phyloP scores from a whole-genome alignment of 2,888 invertebrate species.

The Drosophila anomelani region DNA sequence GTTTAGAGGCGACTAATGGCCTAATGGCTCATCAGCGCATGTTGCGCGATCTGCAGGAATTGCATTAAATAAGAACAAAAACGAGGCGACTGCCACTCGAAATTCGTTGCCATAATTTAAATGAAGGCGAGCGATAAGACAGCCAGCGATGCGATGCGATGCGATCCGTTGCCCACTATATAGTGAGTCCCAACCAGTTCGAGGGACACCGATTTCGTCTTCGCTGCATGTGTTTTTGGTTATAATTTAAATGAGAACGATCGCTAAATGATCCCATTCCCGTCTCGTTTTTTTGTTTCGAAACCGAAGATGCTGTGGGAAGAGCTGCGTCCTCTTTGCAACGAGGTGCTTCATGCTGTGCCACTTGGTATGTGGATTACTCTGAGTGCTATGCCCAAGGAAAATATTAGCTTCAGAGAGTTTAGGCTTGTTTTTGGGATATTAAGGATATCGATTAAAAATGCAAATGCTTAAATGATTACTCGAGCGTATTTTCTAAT shows the following conservation, averaged over 20 bases:
- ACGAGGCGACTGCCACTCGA: slow-evolving; percentile 32
- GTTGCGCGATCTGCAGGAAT: slow-evolving; percentile 39
- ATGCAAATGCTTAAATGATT: no score
- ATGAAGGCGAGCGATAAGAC: slow-evolving; percentile 58
- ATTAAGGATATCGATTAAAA: not conserved
- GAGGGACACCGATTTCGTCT: slow-evolving; percentile 4
- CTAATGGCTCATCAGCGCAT: slow-evolving; percentile 76
- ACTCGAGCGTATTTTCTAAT: not conserved
- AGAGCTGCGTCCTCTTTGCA: slow-evolving; percentile 13
- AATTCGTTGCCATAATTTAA: slow-evolving; percentile 69
- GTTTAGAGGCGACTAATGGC: slow-evolving; percentile 76
- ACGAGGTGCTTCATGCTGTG: slow-evolving; percentile 11
- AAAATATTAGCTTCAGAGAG: not conserved
- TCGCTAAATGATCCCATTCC: slow-evolving; percentile 49
- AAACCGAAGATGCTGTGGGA: slow-evolving; percentile 32
- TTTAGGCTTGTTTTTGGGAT: not conserved
- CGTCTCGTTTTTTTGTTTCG: slow-evolving; percentile 9
- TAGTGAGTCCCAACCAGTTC: slow-evolving; percentile 34
- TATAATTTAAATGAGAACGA: slow-evolving; percentile 53
- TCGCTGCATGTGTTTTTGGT: slow-evolving; percentile 50
- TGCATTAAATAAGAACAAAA: slow-evolving; percentile 51
- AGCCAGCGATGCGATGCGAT: not conserved
- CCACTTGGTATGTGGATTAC: slow-evolving; percentile 13
- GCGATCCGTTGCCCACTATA: slow-evolving; percentile 9
- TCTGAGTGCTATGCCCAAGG: not conserved